Evolutionary conservation across 2,797 vertebrate genomes (phyloP), one percentile per base, ranked within the genome.

Genomic region (Loris lydekkerianus): DNA sequence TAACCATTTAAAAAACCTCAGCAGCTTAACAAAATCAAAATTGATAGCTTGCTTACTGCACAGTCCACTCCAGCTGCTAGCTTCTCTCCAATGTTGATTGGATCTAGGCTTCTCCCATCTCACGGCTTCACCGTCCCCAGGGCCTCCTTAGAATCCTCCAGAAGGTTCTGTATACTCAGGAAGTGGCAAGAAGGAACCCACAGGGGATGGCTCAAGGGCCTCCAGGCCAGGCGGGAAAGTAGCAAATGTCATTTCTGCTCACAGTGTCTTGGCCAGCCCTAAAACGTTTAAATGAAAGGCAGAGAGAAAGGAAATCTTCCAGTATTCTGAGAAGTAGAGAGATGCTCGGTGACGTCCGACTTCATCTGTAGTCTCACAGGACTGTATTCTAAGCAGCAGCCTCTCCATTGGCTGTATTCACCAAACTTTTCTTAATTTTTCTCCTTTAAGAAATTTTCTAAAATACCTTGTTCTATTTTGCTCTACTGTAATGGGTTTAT

Each of bases 361-460:
- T 70, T 76, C 29, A 43, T 23, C 15, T 43, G 25, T 37, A 56
- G 37, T 75, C 31, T 29, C 69, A 34, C 31, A 70, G 43, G 7
- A 49, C 46, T 43, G 2, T 40, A 7, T 40, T 82, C 56, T 60
- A 67, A 89, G 75, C 7, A 81, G 6, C 21, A 86, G 69, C 13
- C 78, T 87, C 56, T 90, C 17, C 7, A 67, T 60, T 75, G 37
- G 6, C 58, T 80, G 3, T 43, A 61, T 53, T 84, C 5, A 23
- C 18, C 21, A 43, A 81, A 81, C 2, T 84, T 87, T 23, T 93
- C 49, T 60, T 58, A 73, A 60, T 46, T 65, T 81, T 88, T 93
- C 29, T 86, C 17, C 46, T 65, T 87, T 58, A 37, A 67, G 29
- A 97, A 84, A 81, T 58, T 46, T 85, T n/a, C 60, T 93, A 25